A percentile compares a stretch with the other conserved stretches of the same genome.
Evolutionary conservation across 2,113 vertebrate species (phyloP).

Genomic region (Origma solitaria): DNA sequence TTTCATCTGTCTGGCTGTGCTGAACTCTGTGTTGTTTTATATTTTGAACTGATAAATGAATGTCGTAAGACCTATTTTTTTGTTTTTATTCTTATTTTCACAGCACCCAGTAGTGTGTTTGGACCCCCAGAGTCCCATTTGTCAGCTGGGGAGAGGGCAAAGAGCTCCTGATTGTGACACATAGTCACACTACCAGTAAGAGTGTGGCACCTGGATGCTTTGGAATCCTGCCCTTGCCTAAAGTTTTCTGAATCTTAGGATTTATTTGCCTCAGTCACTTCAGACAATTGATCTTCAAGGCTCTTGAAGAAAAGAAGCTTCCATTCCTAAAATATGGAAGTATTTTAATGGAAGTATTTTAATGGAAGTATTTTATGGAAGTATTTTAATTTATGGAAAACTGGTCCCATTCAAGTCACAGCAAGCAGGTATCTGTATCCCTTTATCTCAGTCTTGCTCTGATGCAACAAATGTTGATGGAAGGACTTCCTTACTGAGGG

Average conservation of each 20-base stretch:
- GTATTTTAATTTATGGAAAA: not conserved
- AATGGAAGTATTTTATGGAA: not conserved
- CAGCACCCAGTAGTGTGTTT: not conserved
- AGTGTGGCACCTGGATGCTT: not conserved
- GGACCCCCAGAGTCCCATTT: not conserved
- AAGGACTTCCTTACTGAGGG: not conserved
- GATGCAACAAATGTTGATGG: not conserved
- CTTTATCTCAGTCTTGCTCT: not conserved
- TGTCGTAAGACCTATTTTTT: not conserved
- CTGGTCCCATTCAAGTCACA: not conserved
- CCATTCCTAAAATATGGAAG: not conserved
- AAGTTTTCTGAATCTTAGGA: not conserved
- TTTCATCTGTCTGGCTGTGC: not conserved
- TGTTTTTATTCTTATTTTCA: not conserved
- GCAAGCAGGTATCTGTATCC: not conserved
- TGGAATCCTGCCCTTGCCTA: not conserved
- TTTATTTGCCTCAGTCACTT: not conserved
- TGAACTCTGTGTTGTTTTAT: not conserved
- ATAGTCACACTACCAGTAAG: not conserved
- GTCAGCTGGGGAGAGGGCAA: not conserved
- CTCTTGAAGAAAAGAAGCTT: not conserved
- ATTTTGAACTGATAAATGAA: not conserved
- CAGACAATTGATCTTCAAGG: not conserved
- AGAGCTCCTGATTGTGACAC: not conserved
- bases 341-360: too few species aligned